Evolutionary conservation across 1,140 invertebrate genomes (phyloP), one percentile per base, ranked within the genome.

Genomic region (Drosophila novamexicana): DNA sequence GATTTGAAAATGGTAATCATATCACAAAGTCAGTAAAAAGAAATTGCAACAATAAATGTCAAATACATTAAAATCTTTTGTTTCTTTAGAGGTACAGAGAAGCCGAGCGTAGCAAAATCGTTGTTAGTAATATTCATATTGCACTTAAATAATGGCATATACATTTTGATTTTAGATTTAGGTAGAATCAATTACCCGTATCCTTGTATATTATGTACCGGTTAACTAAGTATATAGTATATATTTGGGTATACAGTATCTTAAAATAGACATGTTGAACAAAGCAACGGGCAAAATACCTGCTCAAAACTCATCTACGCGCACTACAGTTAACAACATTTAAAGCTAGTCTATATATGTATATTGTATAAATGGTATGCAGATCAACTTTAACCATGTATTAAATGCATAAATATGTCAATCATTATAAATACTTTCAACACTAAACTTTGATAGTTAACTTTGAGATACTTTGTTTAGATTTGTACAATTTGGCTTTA

Each of bases 201-300:
- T 52, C 1, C 16, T 7, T 52, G 6, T 34, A 50, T 32, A 14
- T 52, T 52, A 32, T 34, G 2, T 7, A 52, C 2, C 12, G 49
- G 44, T 10, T 32, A 32, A 50, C 22, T 29, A 22, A n/a, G 9
- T 16, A 34, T 40, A 44, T 58, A 16, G 16, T 40, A 50, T 59
- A 18, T 36, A 29, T 3, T 53, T 37, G 36, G 50, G 16, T 68
- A 22, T 42, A 64, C 10, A 57, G 44, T 44, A 49, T 62, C 45
- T 67, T 72, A 79, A 57, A 77, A 82, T 82, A 76, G 79, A 88
- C 82, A 32, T 74, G 71, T 81, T 82, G 75, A 73, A 66, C 72
- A 56, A 76, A 70, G 77, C 79, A 85, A 85, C 81, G 58, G 39
- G 49, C 47, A 80, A 79, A 75, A 75, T 68, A 72, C 69, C 50